These are phyloP conservation scores for Dinoponera quadriceps DNA, from an alignment of 1,140 invertebrate species.

Conservation along the genomic window DNA sequence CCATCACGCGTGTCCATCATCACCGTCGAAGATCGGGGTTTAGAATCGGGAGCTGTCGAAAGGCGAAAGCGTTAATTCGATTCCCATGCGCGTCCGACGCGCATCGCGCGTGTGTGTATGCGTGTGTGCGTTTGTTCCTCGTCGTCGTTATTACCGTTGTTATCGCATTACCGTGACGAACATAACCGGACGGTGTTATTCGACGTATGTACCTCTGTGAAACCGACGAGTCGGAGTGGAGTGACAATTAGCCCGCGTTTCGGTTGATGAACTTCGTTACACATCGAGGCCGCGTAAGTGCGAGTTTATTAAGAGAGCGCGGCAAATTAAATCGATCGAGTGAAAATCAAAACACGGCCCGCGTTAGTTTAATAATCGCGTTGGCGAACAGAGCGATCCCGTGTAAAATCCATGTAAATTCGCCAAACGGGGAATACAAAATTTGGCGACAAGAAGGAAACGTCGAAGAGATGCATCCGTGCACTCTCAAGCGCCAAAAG, in stretches of 20 bases:
- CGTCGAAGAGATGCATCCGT: no score
- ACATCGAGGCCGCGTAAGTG: neutral
- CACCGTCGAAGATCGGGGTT: neutral
- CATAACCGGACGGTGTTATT: neutral
- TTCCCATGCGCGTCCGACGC: neutral
- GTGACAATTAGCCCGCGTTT: neutral
- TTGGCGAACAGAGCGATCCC: no score
- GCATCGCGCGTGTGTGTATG: neutral
- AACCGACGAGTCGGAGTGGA: neutral
- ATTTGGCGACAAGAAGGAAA: no score
- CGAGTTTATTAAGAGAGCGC: neutral
- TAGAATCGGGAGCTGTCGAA: constrained; percentile 25
- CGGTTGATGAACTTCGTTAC: neutral
- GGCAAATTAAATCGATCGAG: neutral
- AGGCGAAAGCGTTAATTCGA: constrained; percentile 9
- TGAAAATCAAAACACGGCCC: neutral
- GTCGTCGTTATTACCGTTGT: constrained; percentile 7
- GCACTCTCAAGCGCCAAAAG: no score
- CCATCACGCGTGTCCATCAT: neutral
- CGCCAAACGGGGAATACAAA: no score
- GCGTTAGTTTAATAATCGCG: no score
- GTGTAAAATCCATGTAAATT: no score
- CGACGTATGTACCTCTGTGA: neutral
- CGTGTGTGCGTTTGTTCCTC: neutral
- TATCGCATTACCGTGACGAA: neutral